phyloP scores from a whole-genome alignment of 64 coral and sea anemone species.

The Actinia equina region DNA sequence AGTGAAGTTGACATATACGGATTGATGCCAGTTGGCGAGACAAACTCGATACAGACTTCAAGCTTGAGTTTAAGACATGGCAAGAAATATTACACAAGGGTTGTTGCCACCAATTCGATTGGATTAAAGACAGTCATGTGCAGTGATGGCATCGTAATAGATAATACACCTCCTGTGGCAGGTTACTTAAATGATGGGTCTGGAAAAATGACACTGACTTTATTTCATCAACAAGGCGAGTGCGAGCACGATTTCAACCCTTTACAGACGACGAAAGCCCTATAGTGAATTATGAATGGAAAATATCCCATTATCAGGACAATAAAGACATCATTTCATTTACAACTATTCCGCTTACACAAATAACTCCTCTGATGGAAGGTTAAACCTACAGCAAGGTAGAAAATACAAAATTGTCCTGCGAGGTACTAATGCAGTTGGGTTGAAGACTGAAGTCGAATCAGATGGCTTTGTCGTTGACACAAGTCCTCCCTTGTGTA shows the following conservation, averaged over 20 bases:
- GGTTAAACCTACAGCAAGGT: constrained; percentile 57
- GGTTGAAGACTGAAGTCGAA: constrained; percentile 42
- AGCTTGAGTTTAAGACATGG: constrained; percentile 59
- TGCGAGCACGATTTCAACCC: constrained; percentile 54
- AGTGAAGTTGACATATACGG: constrained; percentile 66
- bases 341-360: constrained; percentile 66
- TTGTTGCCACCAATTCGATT: constrained; percentile 50
- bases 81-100: constrained; percentile 78
- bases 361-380: constrained; percentile 71
- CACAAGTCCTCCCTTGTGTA: constrained; percentile 55
- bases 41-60: constrained; percentile 64
- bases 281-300: constrained; percentile 86
- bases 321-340: constrained; percentile 63
- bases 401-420: constrained; percentile 64
- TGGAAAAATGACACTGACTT: constrained; percentile 38
- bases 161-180: constrained; percentile 72
- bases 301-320: constrained; percentile 19
- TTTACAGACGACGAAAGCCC: constrained; percentile 87
- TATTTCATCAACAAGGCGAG: constrained; percentile 63
- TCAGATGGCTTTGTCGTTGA: constrained; percentile 80
- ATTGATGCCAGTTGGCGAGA: constrained; percentile 69
- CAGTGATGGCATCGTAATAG: constrained; percentile 86
- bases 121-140: constrained; percentile 83
- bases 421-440: constrained; percentile 71
- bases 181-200: constrained; percentile 63